phyloP scores from a whole-genome alignment of 1,140 invertebrate species.

The Drosophila kohkoa region DNA sequence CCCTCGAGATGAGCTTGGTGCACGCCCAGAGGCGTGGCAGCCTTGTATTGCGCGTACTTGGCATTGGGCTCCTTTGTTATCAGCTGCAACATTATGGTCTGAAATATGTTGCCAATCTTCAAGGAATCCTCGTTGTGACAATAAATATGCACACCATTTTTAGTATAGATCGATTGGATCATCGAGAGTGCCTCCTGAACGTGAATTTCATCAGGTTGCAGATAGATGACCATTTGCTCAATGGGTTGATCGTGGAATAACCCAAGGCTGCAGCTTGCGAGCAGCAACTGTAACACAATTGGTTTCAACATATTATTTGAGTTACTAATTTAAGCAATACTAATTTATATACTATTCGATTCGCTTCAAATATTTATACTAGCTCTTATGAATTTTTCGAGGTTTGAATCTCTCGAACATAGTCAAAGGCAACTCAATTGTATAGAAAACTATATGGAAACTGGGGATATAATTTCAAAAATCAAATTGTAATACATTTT shows the following conservation, averaged over 20 bases:
- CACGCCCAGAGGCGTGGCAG: neutral
- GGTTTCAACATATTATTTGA: neutral
- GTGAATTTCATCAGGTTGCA: constrained; percentile 24
- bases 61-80: neutral
- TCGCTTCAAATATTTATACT: neutral
- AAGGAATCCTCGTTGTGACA: constrained; percentile 18
- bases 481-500: no score
- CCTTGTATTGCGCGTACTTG: constrained; percentile 44
- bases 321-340: neutral
- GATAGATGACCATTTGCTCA: constrained; percentile 34
- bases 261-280: neutral
- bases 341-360: neutral
- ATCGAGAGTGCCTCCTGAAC: constrained; percentile 5
- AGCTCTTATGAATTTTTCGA: neutral
- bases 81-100: constrained; percentile 22
- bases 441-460: neutral
- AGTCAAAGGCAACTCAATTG: neutral
- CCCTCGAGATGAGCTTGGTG: neutral
- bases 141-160: constrained; percentile 35
- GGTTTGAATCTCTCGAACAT: neutral
- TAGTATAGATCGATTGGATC: constrained; percentile 19
- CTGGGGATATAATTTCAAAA: neutral
- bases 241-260: neutral
- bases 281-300: constrained; percentile 4
- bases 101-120: constrained; percentile 27